A percentile compares a stretch with the other conserved stretches of the same genome.
Evolutionary conservation across 2,797 vertebrate genomes (phyloP).

Genomic region (Chelon labrosus): DNA sequence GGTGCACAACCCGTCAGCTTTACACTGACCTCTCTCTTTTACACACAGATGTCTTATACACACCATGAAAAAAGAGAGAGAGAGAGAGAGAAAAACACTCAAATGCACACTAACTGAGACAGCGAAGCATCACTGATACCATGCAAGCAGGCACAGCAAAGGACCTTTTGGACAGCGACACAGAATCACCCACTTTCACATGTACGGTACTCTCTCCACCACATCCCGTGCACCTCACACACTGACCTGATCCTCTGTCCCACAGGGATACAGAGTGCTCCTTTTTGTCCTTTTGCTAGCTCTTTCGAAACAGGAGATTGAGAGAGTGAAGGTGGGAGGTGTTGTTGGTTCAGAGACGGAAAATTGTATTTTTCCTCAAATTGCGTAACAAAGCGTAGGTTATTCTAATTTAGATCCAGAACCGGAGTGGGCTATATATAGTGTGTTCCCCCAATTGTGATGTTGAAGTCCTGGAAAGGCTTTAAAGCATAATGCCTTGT

Average conservation of each 20-base stretch:
- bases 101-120: background rate
- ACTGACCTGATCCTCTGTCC: slow-evolving; percentile 41
- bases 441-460: too few relatives aligned
- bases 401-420: too few relatives aligned
- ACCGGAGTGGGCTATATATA: too few relatives aligned
- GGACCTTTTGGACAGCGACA: slow-evolving; percentile 17
- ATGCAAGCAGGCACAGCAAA: slow-evolving; percentile 8
- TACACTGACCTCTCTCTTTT: slow-evolving; percentile 54
- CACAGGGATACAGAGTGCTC: slow-evolving; percentile 42
- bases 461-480: too few relatives aligned
- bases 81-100: slow-evolving; percentile 17
- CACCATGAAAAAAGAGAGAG: background rate
- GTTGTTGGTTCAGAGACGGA: background rate
- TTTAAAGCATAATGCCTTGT: too few relatives aligned
- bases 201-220: background rate
- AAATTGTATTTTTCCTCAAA: too few relatives aligned
- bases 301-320: slow-evolving; percentile 37
- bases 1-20: slow-evolving; percentile 58
- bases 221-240: background rate
- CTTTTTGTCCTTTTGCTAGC: slow-evolving; percentile 70
- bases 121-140: background rate
- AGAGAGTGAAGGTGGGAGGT: background rate
- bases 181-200: slow-evolving; percentile 8
- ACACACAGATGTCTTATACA: slow-evolving; percentile 18
- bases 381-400: too few relatives aligned